These are phyloP conservation scores for Tetheella fluctuosa DNA, from an alignment of 2,888 invertebrate species.

Conservation along the genomic window DNA sequence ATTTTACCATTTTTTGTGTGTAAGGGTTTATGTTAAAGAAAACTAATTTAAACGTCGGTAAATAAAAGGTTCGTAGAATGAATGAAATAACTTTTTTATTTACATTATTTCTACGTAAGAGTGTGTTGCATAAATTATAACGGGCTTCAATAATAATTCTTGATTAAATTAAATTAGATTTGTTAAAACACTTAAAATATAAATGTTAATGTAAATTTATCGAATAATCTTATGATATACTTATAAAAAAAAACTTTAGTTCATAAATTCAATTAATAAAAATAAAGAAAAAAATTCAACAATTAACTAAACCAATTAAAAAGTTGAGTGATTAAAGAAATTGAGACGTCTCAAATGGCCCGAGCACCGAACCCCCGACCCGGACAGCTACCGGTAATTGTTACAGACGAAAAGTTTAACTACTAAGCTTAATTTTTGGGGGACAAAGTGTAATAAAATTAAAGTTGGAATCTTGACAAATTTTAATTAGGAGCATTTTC, in stretches of 20 bases:
- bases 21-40: background rate
- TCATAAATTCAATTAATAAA: background rate
- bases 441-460: constrained; percentile 11
- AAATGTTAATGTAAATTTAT: too few species aligned
- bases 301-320: constrained; percentile 42
- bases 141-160: too few species aligned
- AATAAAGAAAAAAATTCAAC: background rate
- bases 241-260: too few species aligned
- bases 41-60: background rate
- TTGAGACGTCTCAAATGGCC: constrained; percentile 38
- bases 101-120: too few species aligned
- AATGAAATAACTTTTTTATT: background rate
- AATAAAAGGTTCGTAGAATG: background rate
- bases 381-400: constrained; percentile 35
- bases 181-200: too few species aligned
- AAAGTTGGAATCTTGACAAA: constrained; percentile 18
- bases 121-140: too few species aligned
- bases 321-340: constrained; percentile 47
- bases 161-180: too few species aligned
- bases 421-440: constrained; percentile 23
- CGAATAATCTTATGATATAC: too few species aligned
- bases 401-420: constrained; percentile 38
- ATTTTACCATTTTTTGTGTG: constrained; percentile 26
- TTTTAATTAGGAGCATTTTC: constrained; percentile 36
- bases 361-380: constrained; percentile 40